phyloP scores from a whole-genome alignment of 2,113 vertebrate species.

The Bagarius yarrelli region DNA sequence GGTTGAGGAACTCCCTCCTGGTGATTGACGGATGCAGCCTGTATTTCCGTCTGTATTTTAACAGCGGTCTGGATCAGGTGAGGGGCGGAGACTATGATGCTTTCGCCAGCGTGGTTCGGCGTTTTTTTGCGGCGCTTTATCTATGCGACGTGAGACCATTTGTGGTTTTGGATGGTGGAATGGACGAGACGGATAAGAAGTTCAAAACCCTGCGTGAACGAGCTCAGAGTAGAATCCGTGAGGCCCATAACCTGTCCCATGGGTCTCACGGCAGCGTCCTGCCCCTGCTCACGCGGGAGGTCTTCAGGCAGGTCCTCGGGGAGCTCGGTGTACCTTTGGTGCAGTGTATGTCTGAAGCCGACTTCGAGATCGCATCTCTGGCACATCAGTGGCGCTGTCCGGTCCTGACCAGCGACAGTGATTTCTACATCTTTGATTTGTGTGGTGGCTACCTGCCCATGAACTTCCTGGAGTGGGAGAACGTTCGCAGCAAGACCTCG shows the following conservation, averaged over 20 bases:
- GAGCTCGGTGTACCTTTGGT: slow-evolving; percentile 76
- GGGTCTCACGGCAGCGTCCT: slow-evolving; percentile 74
- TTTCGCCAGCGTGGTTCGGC: slow-evolving; percentile 67
- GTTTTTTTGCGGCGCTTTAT: slow-evolving; percentile 78
- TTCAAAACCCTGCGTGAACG: slow-evolving; percentile 77
- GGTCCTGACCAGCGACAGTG: slow-evolving; percentile 88
- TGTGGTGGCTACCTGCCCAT: slow-evolving; percentile 83
- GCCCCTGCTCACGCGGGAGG: slow-evolving; percentile 78
- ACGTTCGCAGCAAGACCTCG: slow-evolving; percentile 57
- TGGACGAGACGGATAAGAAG: slow-evolving; percentile 85
- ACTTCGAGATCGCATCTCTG: slow-evolving; percentile 85
- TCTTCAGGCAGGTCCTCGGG: slow-evolving; percentile 81
- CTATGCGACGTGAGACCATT: slow-evolving; percentile 79
- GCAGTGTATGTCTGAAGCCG: slow-evolving; percentile 88
- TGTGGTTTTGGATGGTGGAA: slow-evolving; percentile 89
- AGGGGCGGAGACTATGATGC: slow-evolving; percentile 86
- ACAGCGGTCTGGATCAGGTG: slow-evolving; percentile 72
- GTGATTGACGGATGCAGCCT: slow-evolving; percentile 89
- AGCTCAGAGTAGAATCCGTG: slow-evolving; percentile 76
- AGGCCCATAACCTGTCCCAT: slow-evolving; percentile 72
- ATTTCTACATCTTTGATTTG: slow-evolving; percentile 91
- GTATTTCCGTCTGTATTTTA: slow-evolving; percentile 82
- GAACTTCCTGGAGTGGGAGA: slow-evolving; percentile 82
- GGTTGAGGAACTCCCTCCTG: slow-evolving; percentile 77
- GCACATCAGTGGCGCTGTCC: slow-evolving; percentile 89